Conservation (phyloP, 2,888 invertebrate species). For the Drosophila ustulata region DNA sequence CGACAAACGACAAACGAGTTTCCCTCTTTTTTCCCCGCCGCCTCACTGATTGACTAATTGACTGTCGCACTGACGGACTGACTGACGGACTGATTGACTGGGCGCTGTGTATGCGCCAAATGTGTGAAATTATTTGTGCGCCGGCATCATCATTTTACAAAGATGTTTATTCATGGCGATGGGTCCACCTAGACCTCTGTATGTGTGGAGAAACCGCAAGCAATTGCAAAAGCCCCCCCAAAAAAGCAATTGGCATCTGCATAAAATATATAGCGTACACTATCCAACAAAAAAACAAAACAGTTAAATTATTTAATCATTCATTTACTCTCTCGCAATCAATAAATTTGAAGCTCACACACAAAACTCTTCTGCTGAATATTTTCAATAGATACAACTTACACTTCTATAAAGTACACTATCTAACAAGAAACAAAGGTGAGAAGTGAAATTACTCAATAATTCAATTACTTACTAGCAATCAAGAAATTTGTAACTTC, state of each 20-base stretch:
- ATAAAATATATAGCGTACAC: conserved; percentile 28
- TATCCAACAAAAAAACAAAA: no score
- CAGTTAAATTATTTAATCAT: no score
- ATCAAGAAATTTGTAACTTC: no score
- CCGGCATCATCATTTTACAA: conserved; percentile 78
- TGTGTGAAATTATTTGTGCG: conserved; percentile 75
- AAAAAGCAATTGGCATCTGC: conserved; percentile 52
- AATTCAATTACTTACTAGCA: no score
- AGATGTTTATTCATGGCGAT: conserved; percentile 75
- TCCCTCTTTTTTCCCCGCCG: conserved; percentile 5
- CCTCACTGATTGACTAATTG: conserved; percentile 31
- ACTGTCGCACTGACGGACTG: conserved; percentile 18
- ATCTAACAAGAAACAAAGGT: no score
- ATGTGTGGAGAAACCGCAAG: conserved; percentile 35
- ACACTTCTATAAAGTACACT: no score
- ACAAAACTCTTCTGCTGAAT: no score
- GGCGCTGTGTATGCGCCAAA: conserved; percentile 67
- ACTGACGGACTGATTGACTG: conserved; percentile 4
- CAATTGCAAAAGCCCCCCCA: conserved; percentile 57
- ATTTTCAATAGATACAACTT: no score
- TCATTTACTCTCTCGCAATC: no score
- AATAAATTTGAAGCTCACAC: no score
- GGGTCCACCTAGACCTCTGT: conserved; percentile 14
- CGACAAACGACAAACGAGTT: conserved; percentile 57
- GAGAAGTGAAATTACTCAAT: no score